These are phyloP conservation scores for Loriculus beryllinus DNA, from an alignment of 2,797 vertebrate species.

Conservation along the genomic window DNA sequence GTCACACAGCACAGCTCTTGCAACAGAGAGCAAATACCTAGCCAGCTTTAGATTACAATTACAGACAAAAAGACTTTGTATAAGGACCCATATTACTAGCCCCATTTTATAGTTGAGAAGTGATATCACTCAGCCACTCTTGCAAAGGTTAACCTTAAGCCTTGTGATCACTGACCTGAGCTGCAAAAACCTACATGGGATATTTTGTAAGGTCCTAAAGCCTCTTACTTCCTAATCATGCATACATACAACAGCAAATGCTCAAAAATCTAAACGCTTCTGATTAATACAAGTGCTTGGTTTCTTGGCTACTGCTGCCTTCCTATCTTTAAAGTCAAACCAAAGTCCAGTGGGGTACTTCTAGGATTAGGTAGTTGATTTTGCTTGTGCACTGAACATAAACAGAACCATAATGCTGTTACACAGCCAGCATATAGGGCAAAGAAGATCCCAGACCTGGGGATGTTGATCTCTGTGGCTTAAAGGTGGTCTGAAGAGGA, in stretches of 20 bases:
- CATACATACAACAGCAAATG: neutral
- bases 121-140: neutral
- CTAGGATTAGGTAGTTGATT: neutral
- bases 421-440: neutral
- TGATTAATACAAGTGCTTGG: neutral
- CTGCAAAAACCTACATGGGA: neutral
- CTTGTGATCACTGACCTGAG: neutral
- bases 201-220: neutral
- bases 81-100: neutral
- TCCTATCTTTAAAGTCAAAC: neutral
- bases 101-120: neutral
- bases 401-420: neutral
- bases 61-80: neutral
- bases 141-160: neutral
- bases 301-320: neutral
- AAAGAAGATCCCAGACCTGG: neutral
- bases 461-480: neutral
- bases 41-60: neutral
- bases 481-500: neutral
- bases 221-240: neutral
- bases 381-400: neutral
- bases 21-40: neutral
- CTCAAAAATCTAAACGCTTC: neutral
- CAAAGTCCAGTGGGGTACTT: neutral
- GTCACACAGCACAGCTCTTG: neutral